Conservation (phyloP, 2,113 vertebrate species). For the Calypte anna region DNA sequence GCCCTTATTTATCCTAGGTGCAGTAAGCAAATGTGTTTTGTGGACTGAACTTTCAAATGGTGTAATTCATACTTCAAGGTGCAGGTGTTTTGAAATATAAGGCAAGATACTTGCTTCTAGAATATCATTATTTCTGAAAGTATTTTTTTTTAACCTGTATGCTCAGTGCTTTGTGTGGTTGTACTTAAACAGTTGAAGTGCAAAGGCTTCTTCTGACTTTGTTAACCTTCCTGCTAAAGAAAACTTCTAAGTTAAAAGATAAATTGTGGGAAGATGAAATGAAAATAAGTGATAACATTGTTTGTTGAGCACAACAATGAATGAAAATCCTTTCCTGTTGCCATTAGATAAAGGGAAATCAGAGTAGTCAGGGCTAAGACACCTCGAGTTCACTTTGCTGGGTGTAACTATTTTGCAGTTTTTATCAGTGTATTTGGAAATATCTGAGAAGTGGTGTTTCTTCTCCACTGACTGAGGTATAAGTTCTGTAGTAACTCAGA, state of each 20-base stretch:
- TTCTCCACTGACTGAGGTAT: neutral
- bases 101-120: neutral
- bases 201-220: neutral
- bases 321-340: constrained; percentile 6
- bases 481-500: neutral
- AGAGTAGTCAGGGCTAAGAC: neutral
- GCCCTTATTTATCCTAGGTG: neutral
- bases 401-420: neutral
- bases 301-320: constrained; percentile 23
- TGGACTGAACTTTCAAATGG: neutral
- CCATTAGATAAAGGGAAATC: constrained; percentile 14
- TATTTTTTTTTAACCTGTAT: constrained; percentile 18
- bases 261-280: constrained; percentile 26
- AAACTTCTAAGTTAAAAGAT: constrained; percentile 8
- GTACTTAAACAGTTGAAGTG: constrained; percentile 26
- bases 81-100: constrained; percentile 10
- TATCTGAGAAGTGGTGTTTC: neutral
- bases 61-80: neutral
- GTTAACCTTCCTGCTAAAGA: constrained; percentile 32
- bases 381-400: neutral
- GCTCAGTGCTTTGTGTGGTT: neutral
- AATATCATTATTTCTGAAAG: constrained; percentile 18
- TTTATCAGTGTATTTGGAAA: neutral
- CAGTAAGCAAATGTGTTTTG: neutral
- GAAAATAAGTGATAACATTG: neutral